Evolutionary conservation across 1,140 invertebrate species (phyloP).

Genomic region (Aphis craccivora): DNA sequence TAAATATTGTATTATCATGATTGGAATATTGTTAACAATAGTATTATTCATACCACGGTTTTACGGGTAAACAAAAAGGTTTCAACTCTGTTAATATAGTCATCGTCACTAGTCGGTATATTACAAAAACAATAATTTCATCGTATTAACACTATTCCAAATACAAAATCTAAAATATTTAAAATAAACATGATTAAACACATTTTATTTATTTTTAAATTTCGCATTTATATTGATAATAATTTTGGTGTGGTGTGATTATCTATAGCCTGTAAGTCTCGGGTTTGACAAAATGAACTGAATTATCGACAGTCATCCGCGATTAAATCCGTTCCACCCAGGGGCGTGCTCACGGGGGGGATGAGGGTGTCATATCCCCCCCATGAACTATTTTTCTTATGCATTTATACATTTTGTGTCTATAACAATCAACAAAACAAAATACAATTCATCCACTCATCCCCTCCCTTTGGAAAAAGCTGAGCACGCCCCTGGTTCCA

Average conservation of each 20-base stretch:
- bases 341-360: no score
- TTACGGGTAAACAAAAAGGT: fast-evolving
- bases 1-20: background rate
- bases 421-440: no score
- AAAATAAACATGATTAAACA: background rate
- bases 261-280: background rate
- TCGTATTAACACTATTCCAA: background rate
- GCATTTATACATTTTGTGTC: no score
- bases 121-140: background rate
- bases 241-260: background rate
- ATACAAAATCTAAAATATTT: background rate
- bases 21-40: background rate
- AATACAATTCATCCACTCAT: no score
- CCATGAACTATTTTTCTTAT: no score
- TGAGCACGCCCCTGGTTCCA: no score
- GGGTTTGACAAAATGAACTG: background rate
- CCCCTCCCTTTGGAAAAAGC: no score
- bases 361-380: no score
- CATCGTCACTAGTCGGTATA: no score
- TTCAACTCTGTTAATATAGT: background rate
- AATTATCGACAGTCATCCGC: background rate
- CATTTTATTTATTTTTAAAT: background rate
- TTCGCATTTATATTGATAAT: background rate
- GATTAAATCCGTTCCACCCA: background rate
- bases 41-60: background rate